Percentiles rank a stretch among this genome's conserved stretches.
Conservation (phyloP, 2,888 invertebrate species). For the Tachystola acroxantha region DNA sequence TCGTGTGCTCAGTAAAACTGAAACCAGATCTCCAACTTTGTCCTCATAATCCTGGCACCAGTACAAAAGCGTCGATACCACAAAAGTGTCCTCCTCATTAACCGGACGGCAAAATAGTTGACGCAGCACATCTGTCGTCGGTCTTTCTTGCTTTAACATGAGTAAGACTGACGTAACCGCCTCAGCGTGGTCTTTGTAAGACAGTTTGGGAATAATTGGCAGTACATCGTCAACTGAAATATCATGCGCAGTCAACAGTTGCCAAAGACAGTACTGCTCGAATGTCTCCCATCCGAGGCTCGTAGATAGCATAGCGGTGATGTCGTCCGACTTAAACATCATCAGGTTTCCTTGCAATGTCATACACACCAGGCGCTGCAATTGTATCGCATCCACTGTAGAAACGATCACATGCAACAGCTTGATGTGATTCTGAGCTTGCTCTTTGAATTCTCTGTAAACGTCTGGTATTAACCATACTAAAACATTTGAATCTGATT, state of each 20-base stretch:
- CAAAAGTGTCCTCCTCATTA: constrained; percentile 90
- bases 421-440: constrained; percentile 91
- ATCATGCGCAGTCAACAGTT: constrained; percentile 95
- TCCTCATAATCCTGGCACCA: constrained; percentile 97
- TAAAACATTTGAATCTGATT: constrained; percentile 92
- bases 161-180: constrained; percentile 93
- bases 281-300: constrained; percentile 98
- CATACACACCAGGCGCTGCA: constrained; percentile 93
- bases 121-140: constrained; percentile 90
- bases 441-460: constrained; percentile 92
- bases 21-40: constrained; percentile 89
- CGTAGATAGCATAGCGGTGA: constrained; percentile 85
- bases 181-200: constrained; percentile 92
- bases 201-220: constrained; percentile 85
- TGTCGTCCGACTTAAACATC: constrained; percentile 88
- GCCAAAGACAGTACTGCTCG: constrained; percentile 98
- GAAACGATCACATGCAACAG: constrained; percentile 93
- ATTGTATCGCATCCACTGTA: constrained; percentile 91
- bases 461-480: constrained; percentile 96
- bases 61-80: constrained; percentile 93
- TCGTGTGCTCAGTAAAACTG: constrained; percentile 86
- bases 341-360: constrained; percentile 92
- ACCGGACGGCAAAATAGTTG: constrained; percentile 88
- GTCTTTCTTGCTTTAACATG: constrained; percentile 94
- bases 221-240: constrained; percentile 94